Conservation (phyloP, 2,888 invertebrate genomes). For the Bugula neritina region DNA sequence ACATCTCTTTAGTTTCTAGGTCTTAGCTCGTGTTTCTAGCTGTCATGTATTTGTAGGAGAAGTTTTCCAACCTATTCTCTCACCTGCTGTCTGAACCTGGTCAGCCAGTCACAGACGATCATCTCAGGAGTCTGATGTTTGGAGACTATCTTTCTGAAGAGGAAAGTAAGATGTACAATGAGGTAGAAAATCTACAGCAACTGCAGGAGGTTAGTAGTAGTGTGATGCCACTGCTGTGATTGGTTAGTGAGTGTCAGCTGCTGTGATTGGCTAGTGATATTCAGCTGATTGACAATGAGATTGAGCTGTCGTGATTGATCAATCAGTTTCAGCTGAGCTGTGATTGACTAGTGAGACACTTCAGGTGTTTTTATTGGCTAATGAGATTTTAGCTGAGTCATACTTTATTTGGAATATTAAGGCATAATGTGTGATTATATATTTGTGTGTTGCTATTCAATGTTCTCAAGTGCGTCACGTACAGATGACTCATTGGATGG, state of each 20-base stretch:
- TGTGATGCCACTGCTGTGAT: neutral
- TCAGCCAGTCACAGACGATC: constrained; percentile 43
- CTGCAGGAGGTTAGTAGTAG: constrained; percentile 39
- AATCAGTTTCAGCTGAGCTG: too few species aligned
- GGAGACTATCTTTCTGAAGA: constrained; percentile 47
- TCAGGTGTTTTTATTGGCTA: too few species aligned
- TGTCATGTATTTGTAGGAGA: constrained; percentile 35
- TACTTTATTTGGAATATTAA: too few species aligned
- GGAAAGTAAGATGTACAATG: constrained; percentile 42
- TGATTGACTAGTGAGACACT: too few species aligned
- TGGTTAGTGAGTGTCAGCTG: neutral
- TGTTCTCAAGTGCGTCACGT: too few species aligned
- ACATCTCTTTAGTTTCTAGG: too few species aligned
- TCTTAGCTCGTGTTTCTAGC: too few species aligned
- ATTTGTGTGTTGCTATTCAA: neutral
- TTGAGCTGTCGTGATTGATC: too few species aligned
- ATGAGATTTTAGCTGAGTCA: too few species aligned
- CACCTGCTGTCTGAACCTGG: constrained; percentile 41
- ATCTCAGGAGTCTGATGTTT: constrained; percentile 49
- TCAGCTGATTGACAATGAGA: too few species aligned
- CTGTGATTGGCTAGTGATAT: too few species aligned
- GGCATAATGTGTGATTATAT: too few species aligned
- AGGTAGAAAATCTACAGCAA: constrained; percentile 43
- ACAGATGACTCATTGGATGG: neutral
- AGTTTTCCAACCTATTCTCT: constrained; percentile 42